Base-by-base conservation (phyloP, 2,113 vertebrate species). In the Myiopsitta monachus region DNA sequence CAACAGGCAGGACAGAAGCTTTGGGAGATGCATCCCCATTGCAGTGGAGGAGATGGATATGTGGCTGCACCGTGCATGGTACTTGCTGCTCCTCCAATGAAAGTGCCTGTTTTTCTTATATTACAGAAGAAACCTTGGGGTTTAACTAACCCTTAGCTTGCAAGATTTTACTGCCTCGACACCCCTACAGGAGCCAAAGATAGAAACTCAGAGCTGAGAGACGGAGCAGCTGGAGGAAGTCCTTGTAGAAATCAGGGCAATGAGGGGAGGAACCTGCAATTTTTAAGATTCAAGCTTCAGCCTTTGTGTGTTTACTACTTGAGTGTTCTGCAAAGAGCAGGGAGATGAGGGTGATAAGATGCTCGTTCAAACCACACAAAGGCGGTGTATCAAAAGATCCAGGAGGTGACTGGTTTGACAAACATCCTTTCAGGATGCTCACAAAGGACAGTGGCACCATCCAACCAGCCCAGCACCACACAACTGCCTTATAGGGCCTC, bases 401-500 rank as follows among this genome's bases (percentile, higher is more conserved):
- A 76, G 69, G 87, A 94, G 86, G 79, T 62, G 69, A 83, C 90
- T 73, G 61, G 21, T 81, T 62, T 95, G 92, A 97, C 94, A 96
- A 97, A 96, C 94, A 96, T 96, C 96, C 92, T 97, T 88, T 52
- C 30, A 5, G 78, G 55, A 49, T 2, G 31, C 88, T 89, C 9
- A 11, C 38, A n/a, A 57, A 54, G 90, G 24, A 72, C 49, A 12
- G 1, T 3, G 5, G 5, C 21, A 39, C 79, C 85, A 30, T 4
- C 55, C 80, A 39, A 33, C 64, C 77, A 59, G 46, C 38, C 39
- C 14, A 0, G 72, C 64, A 28, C 47, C 14, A 2, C 9, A 0
- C 2, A 0, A 31, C 62, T 47, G 63, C 86, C 83, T 78, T 16
- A 19, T 1, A 46, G 63, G 33, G 74, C 33, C 28, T 67, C 1